These are phyloP conservation scores for Euclidia mi DNA, from an alignment of 2,888 invertebrate genomes.

Conservation along the genomic window DNA sequence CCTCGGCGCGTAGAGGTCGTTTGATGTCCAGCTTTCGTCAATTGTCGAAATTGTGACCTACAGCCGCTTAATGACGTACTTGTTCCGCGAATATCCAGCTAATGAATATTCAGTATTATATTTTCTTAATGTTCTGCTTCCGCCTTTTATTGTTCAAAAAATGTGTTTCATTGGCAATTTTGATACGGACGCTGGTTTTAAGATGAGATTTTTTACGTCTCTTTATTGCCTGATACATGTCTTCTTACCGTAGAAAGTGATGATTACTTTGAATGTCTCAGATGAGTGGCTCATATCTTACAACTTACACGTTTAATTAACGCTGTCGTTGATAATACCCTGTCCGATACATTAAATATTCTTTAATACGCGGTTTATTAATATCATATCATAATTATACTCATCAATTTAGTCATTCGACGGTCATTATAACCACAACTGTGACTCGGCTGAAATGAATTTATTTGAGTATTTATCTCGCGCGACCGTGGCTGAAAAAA, in stretches of 20 bases:
- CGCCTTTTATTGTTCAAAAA: constrained; percentile 6
- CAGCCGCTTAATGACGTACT: constrained; percentile 57
- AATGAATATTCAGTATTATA: constrained; percentile 14
- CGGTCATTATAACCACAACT: constrained; percentile 23
- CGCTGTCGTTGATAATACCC: constrained; percentile 22
- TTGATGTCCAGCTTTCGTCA: constrained; percentile 60
- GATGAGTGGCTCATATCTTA: constrained; percentile 19
- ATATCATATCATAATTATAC: constrained; percentile 35
- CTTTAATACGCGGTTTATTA: constrained; percentile 26
- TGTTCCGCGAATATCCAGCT: constrained; percentile 31
- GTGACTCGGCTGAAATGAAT: constrained; percentile 22
- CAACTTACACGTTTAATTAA: constrained; percentile 34
- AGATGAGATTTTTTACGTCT: constrained; percentile 10
- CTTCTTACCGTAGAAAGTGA: constrained; percentile 26
- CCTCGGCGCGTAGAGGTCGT: constrained; percentile 63
- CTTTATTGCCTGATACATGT: constrained; percentile 12
- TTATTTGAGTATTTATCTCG: constrained; percentile 19
- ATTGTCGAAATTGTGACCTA: constrained; percentile 60
- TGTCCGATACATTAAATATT: constrained; percentile 29
- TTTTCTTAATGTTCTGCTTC: constrained; percentile 8
- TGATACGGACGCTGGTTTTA: constrained; percentile 1
- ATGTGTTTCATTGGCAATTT: constrained; percentile 10
- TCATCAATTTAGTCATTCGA: constrained; percentile 16
- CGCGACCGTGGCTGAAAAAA: constrained; percentile 8
- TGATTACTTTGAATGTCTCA: constrained; percentile 17